phyloP scores from a whole-genome alignment of 2,113 vertebrate species.

The Entomyzon cyanotis region DNA sequence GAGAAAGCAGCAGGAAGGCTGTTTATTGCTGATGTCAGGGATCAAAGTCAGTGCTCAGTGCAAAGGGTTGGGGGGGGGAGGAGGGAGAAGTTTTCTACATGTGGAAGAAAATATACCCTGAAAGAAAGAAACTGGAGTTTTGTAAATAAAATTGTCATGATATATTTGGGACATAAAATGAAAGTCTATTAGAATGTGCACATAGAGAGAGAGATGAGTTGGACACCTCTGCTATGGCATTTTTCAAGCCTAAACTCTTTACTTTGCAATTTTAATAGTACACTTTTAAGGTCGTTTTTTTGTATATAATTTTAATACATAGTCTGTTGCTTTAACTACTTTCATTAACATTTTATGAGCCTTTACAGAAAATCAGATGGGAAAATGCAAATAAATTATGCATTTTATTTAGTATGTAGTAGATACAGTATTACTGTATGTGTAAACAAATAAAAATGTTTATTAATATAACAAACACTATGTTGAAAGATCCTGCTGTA shows the following conservation, averaged over 20 bases:
- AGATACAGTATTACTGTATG: conserved; percentile 17
- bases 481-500: not conserved
- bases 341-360: conserved; percentile 45
- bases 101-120: not conserved
- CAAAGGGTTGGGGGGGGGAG: not conserved
- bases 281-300: conserved; percentile 14
- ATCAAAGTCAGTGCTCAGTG: not conserved
- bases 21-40: not conserved
- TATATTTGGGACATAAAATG: not conserved
- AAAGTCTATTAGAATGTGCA: not conserved
- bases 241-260: not conserved
- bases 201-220: not conserved
- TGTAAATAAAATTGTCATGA: not conserved
- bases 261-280: not conserved
- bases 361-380: conserved; percentile 40
- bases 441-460: conserved; percentile 41
- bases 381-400: conserved; percentile 53
- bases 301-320: not conserved
- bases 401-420: conserved; percentile 35
- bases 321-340: not conserved
- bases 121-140: not conserved
- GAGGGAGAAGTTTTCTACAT: not conserved
- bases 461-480: conserved; percentile 11
- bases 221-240: not conserved
- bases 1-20: not conserved